phyloP scores from a whole-genome alignment of 1,140 invertebrate genomes.

The Matsumurasca onukii region DNA sequence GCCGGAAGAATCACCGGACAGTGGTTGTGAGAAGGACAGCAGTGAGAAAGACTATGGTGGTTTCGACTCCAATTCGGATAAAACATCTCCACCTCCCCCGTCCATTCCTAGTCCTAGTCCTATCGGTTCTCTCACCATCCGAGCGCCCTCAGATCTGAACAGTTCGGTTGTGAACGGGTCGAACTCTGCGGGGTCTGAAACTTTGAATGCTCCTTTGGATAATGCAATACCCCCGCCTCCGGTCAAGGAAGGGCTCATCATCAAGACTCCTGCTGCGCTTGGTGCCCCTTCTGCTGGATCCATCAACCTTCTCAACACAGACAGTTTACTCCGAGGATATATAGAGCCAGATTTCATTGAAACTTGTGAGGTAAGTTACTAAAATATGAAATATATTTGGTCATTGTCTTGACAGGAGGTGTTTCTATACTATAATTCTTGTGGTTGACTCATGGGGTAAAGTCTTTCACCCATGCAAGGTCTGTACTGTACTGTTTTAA shows the following conservation, averaged over 20 bases:
- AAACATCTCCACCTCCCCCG: background rate
- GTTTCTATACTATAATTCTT: no score
- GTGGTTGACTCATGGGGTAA: no score
- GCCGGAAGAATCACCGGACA: slow-evolving; percentile 7
- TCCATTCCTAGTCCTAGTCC: slow-evolving; percentile 5
- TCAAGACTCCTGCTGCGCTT: background rate
- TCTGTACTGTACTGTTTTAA: no score
- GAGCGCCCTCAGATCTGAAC: slow-evolving; percentile 16
- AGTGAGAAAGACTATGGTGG: background rate
- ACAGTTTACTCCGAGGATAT: slow-evolving; percentile 1
- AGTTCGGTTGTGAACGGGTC: slow-evolving; percentile 21
- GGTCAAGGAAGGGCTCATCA: background rate
- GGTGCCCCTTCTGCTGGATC: background rate
- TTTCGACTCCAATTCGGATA: background rate
- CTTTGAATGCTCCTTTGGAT: background rate
- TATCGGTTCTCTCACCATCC: background rate
- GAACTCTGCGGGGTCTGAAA: background rate
- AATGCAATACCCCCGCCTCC: background rate
- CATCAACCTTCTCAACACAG: slow-evolving; percentile 10
- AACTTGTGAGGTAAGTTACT: slow-evolving; percentile 13
- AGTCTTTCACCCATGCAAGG: no score
- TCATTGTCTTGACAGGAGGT: no score
- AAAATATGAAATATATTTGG: slow-evolving; percentile 31
- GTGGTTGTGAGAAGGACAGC: slow-evolving; percentile 19
- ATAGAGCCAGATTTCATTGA: background rate